Evolutionary conservation across 2,113 vertebrate species (phyloP).

Genomic region (Tupaia chinensis): DNA sequence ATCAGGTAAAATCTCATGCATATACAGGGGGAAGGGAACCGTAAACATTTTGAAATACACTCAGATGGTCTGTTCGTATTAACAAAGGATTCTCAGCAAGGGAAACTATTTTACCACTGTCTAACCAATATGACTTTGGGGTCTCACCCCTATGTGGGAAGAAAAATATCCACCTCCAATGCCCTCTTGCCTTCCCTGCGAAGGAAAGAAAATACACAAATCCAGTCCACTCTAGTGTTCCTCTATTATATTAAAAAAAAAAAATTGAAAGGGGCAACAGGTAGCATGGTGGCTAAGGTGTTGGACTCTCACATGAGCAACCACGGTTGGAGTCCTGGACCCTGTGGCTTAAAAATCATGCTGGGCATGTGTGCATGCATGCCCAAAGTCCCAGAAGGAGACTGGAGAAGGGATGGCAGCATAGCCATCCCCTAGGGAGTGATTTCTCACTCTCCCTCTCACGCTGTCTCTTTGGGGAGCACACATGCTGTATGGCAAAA

Average conservation of each 20-base stretch:
- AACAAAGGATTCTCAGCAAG: neutral
- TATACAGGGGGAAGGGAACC: neutral
- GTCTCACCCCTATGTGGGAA: neutral
- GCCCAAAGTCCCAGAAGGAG: too few relatives aligned
- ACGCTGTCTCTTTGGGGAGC: too few relatives aligned
- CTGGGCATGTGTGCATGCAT: too few relatives aligned
- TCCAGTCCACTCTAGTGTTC: neutral
- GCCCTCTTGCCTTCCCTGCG: neutral
- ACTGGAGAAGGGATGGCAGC: too few relatives aligned
- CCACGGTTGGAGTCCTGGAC: too few relatives aligned
- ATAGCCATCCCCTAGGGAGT: too few relatives aligned
- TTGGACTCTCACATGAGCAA: too few relatives aligned
- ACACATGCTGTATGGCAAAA: too few relatives aligned
- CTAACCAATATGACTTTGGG: neutral
- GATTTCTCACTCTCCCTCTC: too few relatives aligned
- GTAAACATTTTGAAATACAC: constrained; percentile 15
- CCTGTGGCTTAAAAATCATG: too few relatives aligned
- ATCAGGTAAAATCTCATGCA: neutral
- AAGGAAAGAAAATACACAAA: neutral
- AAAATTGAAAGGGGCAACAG: too few relatives aligned
- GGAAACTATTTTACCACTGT: constrained; percentile 12
- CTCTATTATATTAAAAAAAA: neutral
- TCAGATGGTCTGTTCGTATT: neutral
- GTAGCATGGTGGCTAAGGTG: too few relatives aligned
- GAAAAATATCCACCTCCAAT: neutral